Percentiles rank a stretch among this genome's conserved stretches.
phyloP scores from a whole-genome alignment of 2,888 invertebrate genomes.

The Seira ritae region DNA sequence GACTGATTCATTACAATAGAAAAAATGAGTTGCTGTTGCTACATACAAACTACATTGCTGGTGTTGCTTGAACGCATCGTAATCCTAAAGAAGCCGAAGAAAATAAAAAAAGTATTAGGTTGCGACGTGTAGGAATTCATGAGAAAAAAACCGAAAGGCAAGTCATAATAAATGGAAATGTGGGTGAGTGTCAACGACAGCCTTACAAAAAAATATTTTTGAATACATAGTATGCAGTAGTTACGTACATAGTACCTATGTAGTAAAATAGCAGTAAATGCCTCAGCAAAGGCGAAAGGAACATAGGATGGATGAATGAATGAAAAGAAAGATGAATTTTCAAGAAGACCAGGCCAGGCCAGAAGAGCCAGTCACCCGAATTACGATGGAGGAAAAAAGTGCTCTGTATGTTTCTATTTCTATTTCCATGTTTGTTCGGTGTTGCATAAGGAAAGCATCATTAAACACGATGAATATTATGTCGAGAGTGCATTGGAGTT shows the following conservation, averaged over 20 bases:
- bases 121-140: background rate
- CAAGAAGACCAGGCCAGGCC: background rate
- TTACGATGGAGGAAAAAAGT: background rate
- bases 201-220: background rate
- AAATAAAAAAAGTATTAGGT: background rate
- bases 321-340: background rate
- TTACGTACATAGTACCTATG: background rate
- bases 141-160: background rate
- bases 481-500: background rate
- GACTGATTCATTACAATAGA: background rate
- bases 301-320: background rate
- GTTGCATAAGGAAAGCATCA: background rate
- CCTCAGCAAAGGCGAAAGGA: background rate
- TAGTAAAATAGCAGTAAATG: too few relatives aligned
- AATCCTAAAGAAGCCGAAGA: background rate
- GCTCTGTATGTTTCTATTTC: too few relatives aligned
- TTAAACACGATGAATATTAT: background rate
- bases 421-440: background rate
- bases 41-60: too few relatives aligned
- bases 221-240: too few relatives aligned
- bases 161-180: constrained; percentile 5
- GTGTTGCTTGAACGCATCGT: background rate
- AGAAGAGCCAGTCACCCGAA: background rate
- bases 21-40: background rate
- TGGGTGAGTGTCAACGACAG: constrained; percentile 8